phyloP scores from a whole-genome alignment of 2,113 vertebrate species.

The Dipodomys ordii region DNA sequence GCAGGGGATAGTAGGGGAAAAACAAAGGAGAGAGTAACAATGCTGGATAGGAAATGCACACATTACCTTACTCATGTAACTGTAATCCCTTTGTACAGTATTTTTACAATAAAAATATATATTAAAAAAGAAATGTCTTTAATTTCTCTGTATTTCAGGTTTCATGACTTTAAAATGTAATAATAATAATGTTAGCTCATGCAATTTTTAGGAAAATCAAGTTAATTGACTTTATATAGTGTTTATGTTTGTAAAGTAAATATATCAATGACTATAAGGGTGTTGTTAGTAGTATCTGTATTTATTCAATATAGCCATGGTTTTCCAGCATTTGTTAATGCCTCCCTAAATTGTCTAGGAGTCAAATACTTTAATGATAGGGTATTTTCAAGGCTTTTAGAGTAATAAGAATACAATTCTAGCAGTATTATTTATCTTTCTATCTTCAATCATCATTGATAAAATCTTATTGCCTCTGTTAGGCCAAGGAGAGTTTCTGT shows the following conservation, averaged over 20 bases:
- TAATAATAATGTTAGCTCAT: not conserved
- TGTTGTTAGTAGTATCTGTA: not conserved
- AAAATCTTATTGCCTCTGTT: not conserved
- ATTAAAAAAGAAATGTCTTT: no score
- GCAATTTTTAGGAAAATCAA: not conserved
- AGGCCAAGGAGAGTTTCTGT: not conserved
- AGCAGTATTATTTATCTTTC: not conserved
- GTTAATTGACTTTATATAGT: not conserved
- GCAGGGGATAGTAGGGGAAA: no score
- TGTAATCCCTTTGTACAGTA: no score
- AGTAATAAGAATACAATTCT: not conserved
- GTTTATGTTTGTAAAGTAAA: slow-evolving; percentile 1
- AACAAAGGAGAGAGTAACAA: no score
- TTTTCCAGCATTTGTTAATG: not conserved
- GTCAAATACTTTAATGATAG: not conserved
- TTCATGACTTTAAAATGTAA: not conserved
- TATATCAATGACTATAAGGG: not conserved
- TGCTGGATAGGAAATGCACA: no score
- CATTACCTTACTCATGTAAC: no score
- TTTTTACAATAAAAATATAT: no score
- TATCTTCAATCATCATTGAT: not conserved
- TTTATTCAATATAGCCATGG: not conserved
- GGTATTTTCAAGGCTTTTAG: not conserved
- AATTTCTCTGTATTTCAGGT: not conserved
- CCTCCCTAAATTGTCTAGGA: not conserved